These are phyloP conservation scores for Zaprionus capensis DNA, from an alignment of 1,140 invertebrate species.

Conservation along the genomic window DNA sequence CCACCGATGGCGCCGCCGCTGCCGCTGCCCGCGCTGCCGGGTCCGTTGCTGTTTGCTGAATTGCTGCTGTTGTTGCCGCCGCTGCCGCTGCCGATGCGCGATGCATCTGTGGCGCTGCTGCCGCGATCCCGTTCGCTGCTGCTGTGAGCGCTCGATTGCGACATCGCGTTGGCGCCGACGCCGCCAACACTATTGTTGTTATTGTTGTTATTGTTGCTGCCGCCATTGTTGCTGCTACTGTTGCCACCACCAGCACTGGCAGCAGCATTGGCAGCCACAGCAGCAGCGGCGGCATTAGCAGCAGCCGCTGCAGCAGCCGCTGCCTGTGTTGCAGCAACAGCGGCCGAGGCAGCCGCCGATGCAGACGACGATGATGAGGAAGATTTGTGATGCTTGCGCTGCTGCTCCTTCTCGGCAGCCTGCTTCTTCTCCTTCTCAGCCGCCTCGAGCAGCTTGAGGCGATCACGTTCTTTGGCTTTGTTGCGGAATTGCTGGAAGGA, in stretches of 20 bases:
- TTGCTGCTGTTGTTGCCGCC: constrained; percentile 64
- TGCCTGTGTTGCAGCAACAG: constrained; percentile 41
- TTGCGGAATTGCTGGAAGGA: constrained; percentile 94
- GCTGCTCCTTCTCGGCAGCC: constrained; percentile 87
- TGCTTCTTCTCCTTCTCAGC: constrained; percentile 94
- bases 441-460: constrained; percentile 93
- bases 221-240: neutral
- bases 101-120: constrained; percentile 34
- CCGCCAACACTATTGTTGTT: constrained; percentile 7
- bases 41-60: constrained; percentile 66
- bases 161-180: constrained; percentile 5
- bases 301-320: constrained; percentile 27
- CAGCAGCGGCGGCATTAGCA: neutral
- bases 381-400: constrained; percentile 87
- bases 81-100: constrained; percentile 50
- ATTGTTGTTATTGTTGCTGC: constrained; percentile 11
- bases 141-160: constrained; percentile 24
- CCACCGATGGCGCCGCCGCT: constrained; percentile 37
- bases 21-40: constrained; percentile 68
- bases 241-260: neutral
- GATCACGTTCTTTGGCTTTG: constrained; percentile 97
- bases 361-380: constrained; percentile 54
- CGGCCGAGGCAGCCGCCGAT: constrained; percentile 26
- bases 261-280: constrained; percentile 3
- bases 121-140: constrained; percentile 43